phyloP scores from a whole-genome alignment of 1,140 invertebrate species.

The Aphaenogaster floridana region DNA sequence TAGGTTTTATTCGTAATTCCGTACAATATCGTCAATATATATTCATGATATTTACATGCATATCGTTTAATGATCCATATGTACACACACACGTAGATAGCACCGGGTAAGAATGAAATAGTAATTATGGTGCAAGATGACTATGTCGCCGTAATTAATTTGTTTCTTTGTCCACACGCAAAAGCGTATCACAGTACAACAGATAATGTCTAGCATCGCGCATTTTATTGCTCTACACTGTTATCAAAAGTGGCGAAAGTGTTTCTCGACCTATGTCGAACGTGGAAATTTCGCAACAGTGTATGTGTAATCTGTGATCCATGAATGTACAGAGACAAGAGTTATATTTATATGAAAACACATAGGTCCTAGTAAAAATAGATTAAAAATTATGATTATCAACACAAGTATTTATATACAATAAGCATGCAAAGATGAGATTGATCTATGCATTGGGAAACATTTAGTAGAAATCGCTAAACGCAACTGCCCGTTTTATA shows the following conservation, averaged over 20 bases:
- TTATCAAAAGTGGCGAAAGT: conserved; percentile 1
- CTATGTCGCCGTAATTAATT: conserved; percentile 49
- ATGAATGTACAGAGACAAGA: conserved; percentile 38
- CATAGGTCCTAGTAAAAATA: conserved; percentile 49
- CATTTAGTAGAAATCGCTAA: conserved; percentile 50
- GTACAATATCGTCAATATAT: conserved; percentile 65
- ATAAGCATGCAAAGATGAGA: conserved; percentile 61
- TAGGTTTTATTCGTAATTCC: conserved; percentile 75
- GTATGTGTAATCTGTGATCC: conserved; percentile 27
- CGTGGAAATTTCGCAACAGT: conserved; percentile 14
- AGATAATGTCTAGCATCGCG: conserved; percentile 30
- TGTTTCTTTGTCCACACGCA: conserved; percentile 31
- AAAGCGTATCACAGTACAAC: conserved; percentile 66
- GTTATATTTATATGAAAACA: conserved; percentile 51
- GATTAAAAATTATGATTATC: conserved; percentile 71
- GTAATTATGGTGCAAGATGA: conserved; percentile 71
- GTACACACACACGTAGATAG: conserved; percentile 81
- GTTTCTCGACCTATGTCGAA: background rate
- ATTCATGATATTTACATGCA: conserved; percentile 76
- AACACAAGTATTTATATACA: conserved; percentile 76
- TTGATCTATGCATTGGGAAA: conserved; percentile 67
- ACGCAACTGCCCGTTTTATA: conserved; percentile 49
- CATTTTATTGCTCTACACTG: conserved; percentile 35
- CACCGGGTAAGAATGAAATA: conserved; percentile 78
- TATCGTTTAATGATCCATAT: conserved; percentile 69